Conservation (phyloP, 2,797 vertebrate species). For the Anguilla marmorata region DNA sequence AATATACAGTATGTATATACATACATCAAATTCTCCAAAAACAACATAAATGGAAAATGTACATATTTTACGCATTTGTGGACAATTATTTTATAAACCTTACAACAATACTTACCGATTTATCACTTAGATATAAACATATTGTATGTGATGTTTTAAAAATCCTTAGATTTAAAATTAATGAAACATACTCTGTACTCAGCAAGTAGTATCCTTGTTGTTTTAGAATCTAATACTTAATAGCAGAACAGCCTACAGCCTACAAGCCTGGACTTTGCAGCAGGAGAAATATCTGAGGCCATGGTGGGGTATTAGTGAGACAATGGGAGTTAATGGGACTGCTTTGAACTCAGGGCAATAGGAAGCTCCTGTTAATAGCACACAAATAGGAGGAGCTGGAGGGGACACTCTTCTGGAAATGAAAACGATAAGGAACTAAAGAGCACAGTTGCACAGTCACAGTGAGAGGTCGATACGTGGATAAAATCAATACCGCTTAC, state of each 20-base stretch:
- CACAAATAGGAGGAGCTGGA: neutral
- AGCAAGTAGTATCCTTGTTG: neutral
- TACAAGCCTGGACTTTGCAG: neutral
- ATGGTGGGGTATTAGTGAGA: neutral
- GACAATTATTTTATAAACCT: too few species aligned
- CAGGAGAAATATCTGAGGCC: neutral
- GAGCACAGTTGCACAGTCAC: neutral
- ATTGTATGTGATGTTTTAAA: neutral
- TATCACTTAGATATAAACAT: neutral
- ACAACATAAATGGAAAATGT: too few species aligned
- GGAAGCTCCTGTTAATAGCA: neutral
- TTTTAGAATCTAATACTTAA: neutral
- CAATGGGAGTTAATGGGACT: neutral
- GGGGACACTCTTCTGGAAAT: neutral
- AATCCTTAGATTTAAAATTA: neutral
- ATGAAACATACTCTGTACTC: too few species aligned
- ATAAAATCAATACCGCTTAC: constrained; percentile 8
- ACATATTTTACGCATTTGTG: too few species aligned
- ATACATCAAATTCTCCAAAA: too few species aligned
- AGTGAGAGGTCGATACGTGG: neutral
- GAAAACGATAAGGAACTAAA: neutral
- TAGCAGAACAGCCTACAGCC: neutral
- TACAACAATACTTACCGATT: too few species aligned
- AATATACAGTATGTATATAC: neutral
- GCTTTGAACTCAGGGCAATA: neutral